These are phyloP conservation scores for Cactoblastis cactorum DNA, from an alignment of 2,888 invertebrate genomes.

Conservation along the genomic window DNA sequence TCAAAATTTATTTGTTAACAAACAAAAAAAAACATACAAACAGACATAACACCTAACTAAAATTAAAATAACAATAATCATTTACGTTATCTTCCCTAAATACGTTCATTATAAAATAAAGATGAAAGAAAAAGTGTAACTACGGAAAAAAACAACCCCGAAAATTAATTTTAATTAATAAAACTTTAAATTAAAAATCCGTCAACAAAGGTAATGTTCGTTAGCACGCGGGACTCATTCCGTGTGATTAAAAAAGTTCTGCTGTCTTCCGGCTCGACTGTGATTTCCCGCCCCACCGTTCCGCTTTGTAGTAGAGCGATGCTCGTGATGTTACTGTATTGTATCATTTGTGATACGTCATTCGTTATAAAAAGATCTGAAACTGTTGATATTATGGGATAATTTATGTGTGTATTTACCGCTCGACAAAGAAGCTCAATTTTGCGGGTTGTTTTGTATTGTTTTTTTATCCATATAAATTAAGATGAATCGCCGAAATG, in stretches of 20 bases:
- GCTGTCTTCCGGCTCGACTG: constrained; percentile 11
- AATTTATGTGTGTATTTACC: neutral
- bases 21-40: too few relatives aligned
- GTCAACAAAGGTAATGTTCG: constrained; percentile 23
- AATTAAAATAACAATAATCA: too few relatives aligned
- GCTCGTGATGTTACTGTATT: neutral
- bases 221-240: constrained; percentile 23
- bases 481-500: too few relatives aligned
- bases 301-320: neutral
- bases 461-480: too few relatives aligned
- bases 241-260: constrained; percentile 34
- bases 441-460: too few relatives aligned
- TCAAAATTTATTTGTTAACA: too few relatives aligned
- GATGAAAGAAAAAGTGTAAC: too few relatives aligned
- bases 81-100: too few relatives aligned
- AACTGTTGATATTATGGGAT: neutral
- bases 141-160: too few relatives aligned
- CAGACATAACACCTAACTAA: too few relatives aligned
- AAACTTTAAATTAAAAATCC: constrained; percentile 27
- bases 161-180: constrained; percentile 17
- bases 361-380: neutral
- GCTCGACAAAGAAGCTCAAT: neutral
- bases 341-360: neutral
- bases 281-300: neutral
- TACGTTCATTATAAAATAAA: too few relatives aligned